phyloP scores from a whole-genome alignment of 92 coral and sea anemone species.

The Bergia puertoricense region DNA sequence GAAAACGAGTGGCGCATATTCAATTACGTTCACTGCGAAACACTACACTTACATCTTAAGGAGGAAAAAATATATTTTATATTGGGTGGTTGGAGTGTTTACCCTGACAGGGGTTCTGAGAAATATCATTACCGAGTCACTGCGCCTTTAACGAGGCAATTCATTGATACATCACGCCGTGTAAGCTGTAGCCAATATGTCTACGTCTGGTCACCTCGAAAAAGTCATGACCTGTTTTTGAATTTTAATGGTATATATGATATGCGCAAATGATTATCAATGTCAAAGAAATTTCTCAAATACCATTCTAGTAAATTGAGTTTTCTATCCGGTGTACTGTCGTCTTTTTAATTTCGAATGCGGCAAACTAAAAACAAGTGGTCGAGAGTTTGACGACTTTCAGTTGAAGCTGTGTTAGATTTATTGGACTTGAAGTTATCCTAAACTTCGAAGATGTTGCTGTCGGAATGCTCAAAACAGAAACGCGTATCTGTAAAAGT shows the following conservation, averaged over 20 bases:
- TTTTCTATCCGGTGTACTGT: background rate
- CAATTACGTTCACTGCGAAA: background rate
- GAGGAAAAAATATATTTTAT: background rate
- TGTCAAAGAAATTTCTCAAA: background rate
- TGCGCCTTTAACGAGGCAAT: background rate
- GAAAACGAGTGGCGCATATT: background rate
- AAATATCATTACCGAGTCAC: background rate
- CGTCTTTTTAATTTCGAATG: background rate
- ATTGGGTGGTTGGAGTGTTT: background rate
- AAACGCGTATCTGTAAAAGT: background rate
- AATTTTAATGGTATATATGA: background rate
- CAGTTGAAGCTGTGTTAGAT: background rate
- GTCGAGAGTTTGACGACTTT: background rate
- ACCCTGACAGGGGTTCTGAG: background rate
- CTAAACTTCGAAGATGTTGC: background rate
- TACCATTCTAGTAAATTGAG: background rate
- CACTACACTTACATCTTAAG: background rate
- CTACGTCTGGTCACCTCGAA: conserved; percentile 5
- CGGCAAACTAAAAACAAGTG: background rate
- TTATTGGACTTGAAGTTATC: background rate
- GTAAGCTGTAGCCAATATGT: background rate
- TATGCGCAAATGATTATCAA: background rate
- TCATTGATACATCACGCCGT: background rate
- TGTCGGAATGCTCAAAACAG: no score
- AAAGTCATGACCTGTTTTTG: conserved; percentile 1